Evolutionary conservation across 2,888 invertebrate species (phyloP).

Genomic region (Ellobium chinense): DNA sequence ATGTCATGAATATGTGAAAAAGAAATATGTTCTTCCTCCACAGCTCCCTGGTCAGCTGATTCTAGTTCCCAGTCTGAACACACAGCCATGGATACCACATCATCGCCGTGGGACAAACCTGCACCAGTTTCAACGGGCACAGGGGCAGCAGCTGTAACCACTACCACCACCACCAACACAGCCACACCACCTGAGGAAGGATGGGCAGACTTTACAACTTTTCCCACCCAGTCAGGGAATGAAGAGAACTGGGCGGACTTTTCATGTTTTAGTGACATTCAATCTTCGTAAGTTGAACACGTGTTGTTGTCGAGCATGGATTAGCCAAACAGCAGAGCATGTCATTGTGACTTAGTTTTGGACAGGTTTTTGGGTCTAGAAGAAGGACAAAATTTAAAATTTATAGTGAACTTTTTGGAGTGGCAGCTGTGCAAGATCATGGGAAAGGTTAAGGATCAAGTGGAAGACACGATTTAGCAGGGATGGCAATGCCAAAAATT

Average conservation of each 20-base stretch:
- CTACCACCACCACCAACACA: slow-evolving; percentile 13
- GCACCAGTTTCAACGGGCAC: slow-evolving; percentile 45
- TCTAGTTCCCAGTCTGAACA: slow-evolving; percentile 69
- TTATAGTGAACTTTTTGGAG: no score
- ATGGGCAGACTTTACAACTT: slow-evolving; percentile 41
- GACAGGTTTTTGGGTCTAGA: no score
- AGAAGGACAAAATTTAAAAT: no score
- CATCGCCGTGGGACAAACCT: slow-evolving; percentile 76
- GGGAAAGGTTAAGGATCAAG: no score
- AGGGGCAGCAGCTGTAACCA: slow-evolving; percentile 59
- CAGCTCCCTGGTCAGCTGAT: slow-evolving; percentile 67
- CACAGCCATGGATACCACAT: slow-evolving; percentile 76
- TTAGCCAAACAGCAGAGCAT: no score
- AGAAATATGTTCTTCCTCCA: no score
- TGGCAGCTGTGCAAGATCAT: no score
- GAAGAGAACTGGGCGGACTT: slow-evolving; percentile 46
- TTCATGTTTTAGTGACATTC: slow-evolving; percentile 17
- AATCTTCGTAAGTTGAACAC: slow-evolving; percentile 16
- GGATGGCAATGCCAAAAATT: no score
- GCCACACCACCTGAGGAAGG: slow-evolving; percentile 26
- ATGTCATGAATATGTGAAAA: no score
- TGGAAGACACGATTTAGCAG: no score
- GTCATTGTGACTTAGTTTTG: no score
- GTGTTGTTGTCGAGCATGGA: no score
- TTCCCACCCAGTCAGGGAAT: slow-evolving; percentile 40